A percentile compares a stretch with the other conserved stretches of the same genome.
Evolutionary conservation across 2,888 invertebrate species (phyloP).

Genomic region (Pseudoips prasinana): DNA sequence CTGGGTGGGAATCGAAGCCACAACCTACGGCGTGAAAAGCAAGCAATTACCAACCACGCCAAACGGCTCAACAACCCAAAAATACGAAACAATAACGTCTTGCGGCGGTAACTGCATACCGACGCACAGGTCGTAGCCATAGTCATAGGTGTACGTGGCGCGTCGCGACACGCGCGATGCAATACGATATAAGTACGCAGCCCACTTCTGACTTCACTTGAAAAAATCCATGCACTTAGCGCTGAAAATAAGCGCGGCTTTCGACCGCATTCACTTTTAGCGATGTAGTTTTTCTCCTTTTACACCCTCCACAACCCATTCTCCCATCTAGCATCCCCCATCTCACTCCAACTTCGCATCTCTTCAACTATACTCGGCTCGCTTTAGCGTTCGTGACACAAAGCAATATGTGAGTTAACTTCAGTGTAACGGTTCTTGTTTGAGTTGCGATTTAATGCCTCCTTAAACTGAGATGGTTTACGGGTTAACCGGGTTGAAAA

Average conservation of each 20-base stretch:
- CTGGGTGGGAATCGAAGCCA: too few species aligned
- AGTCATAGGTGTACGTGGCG: slow-evolving; percentile 4
- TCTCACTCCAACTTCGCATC: slow-evolving; percentile 64
- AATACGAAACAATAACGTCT: too few species aligned
- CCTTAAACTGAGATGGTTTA: slow-evolving; percentile 82
- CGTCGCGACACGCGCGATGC: slow-evolving; percentile 12
- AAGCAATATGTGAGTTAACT: slow-evolving; percentile 82
- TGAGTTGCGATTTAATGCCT: slow-evolving; percentile 82
- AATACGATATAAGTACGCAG: slow-evolving; percentile 22
- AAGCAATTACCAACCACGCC: too few species aligned
- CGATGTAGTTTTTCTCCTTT: slow-evolving; percentile 81
- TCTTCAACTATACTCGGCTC: slow-evolving; percentile 64
- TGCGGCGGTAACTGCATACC: slow-evolving; percentile 9
- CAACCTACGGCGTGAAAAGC: too few species aligned
- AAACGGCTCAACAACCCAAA: too few species aligned
- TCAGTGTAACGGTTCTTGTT: slow-evolving; percentile 80
- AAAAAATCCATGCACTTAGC: slow-evolving; percentile 82
- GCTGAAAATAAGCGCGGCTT: slow-evolving; percentile 78
- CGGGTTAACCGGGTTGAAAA: slow-evolving; percentile 77
- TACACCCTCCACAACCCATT: slow-evolving; percentile 75
- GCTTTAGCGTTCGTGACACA: slow-evolving; percentile 80
- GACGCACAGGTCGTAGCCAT: slow-evolving; percentile 7
- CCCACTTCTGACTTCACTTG: slow-evolving; percentile 71
- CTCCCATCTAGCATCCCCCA: slow-evolving; percentile 62
- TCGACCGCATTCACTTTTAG: slow-evolving; percentile 82